These are phyloP conservation scores for Lycorma delicatula DNA, from an alignment of 1,140 invertebrate species.

Conservation along the genomic window DNA sequence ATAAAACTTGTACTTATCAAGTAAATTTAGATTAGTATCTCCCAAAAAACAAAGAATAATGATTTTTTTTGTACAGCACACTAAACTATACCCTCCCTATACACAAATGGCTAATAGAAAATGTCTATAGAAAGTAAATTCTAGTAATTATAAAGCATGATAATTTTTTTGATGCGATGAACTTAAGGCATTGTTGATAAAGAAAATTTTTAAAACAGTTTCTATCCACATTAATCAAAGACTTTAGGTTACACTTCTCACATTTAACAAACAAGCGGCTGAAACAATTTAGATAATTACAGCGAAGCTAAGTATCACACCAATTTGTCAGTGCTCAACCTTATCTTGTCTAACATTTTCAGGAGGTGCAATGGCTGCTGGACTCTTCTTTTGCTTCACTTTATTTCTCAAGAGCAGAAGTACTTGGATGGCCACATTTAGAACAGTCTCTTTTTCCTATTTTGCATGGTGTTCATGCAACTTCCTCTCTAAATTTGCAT, in stretches of 20 bases:
- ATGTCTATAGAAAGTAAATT: too few species aligned
- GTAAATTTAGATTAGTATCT: too few species aligned
- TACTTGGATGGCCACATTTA: neutral
- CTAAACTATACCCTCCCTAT: too few species aligned
- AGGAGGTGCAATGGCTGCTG: neutral
- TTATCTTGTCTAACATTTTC: slow-evolving; percentile 3
- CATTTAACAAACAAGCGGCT: neutral
- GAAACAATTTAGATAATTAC: slow-evolving; percentile 1
- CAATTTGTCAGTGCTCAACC: neutral
- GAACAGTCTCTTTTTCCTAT: neutral
- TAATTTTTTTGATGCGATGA: too few species aligned
- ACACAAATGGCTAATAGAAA: too few species aligned
- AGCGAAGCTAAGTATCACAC: neutral
- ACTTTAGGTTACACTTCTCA: slow-evolving; percentile 1
- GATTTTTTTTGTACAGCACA: too few species aligned
- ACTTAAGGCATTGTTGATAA: too few species aligned
- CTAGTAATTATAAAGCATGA: too few species aligned
- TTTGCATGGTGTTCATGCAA: neutral
- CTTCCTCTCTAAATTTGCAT: slow-evolving; percentile 3
- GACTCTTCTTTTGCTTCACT: neutral
- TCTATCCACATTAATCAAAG: neutral
- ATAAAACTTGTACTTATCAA: too few species aligned
- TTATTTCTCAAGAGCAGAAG: neutral
- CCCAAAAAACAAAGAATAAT: too few species aligned
- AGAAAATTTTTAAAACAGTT: slow-evolving; percentile 6